Conservation (phyloP, 64 coral and sea anemone genomes). For the Dendrophyllia cribrosa region DNA sequence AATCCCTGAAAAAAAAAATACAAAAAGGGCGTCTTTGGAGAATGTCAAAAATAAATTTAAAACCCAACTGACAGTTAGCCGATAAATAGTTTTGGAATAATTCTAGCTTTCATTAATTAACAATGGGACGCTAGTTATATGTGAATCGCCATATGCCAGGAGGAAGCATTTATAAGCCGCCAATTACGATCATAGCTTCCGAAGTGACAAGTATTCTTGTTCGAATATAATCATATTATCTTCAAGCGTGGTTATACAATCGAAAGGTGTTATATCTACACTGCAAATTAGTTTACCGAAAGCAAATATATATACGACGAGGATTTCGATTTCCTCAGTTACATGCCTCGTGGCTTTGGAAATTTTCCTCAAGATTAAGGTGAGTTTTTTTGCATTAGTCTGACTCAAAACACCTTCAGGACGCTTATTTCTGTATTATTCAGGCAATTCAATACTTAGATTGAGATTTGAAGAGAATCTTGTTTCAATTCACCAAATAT, state of each 20-base stretch:
- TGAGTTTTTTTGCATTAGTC: neutral
- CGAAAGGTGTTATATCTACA: neutral
- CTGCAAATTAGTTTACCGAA: conserved; percentile 15
- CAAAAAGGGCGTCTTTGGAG: neutral
- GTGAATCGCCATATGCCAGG: conserved; percentile 24
- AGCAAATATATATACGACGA: neutral
- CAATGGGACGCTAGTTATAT: neutral
- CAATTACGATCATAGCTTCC: conserved; percentile 14
- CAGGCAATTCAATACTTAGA: too few relatives aligned
- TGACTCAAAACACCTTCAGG: neutral
- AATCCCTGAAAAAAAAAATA: neutral
- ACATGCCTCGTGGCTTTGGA: neutral
- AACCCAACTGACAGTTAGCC: neutral
- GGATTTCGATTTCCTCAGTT: neutral
- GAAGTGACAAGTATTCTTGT: neutral
- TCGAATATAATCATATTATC: conserved; percentile 7
- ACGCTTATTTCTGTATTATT: neutral
- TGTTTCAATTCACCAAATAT: too few relatives aligned
- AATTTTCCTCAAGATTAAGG: conserved; percentile 3
- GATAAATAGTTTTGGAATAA: neutral
- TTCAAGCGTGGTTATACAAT: neutral
- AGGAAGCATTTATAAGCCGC: neutral
- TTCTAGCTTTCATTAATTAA: neutral
- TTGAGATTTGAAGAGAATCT: too few relatives aligned
- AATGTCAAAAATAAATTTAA: neutral